Evolutionary conservation across 1,140 invertebrate genomes (phyloP).

Genomic region (Cyrtorhinus lividipennis): DNA sequence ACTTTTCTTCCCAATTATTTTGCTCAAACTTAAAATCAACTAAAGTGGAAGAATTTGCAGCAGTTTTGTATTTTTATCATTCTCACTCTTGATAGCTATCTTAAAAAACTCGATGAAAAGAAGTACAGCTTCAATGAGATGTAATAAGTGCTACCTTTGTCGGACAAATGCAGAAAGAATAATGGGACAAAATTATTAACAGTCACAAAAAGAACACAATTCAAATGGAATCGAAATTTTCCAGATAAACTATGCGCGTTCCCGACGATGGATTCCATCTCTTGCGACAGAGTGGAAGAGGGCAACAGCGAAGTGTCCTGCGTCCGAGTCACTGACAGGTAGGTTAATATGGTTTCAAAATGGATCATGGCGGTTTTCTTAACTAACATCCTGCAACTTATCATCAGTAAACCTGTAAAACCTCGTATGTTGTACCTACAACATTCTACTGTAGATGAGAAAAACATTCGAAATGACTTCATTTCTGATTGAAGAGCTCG

Average conservation of each 20-base stretch:
- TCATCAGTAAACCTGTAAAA: background rate
- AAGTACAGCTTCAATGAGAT: too few relatives aligned
- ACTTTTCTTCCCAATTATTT: too few relatives aligned
- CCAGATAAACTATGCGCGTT: background rate
- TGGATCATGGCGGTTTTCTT: too few relatives aligned
- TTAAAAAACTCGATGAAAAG: too few relatives aligned
- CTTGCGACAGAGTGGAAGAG: background rate
- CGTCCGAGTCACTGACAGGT: background rate
- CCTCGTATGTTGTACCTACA: background rate
- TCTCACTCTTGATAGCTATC: background rate
- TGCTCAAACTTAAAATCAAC: too few relatives aligned
- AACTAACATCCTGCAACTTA: too few relatives aligned
- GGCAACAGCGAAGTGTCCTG: background rate
- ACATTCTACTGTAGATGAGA: background rate
- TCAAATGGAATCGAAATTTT: background rate
- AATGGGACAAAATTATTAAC: background rate
- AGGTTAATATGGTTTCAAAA: too few relatives aligned
- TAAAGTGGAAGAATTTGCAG: too few relatives aligned
- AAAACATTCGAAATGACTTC: background rate
- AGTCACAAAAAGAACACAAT: background rate
- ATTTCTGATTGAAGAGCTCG: background rate
- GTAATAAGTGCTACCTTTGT: too few relatives aligned
- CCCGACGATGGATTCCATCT: background rate
- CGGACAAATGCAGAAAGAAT: too few relatives aligned
- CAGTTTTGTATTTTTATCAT: background rate